phyloP scores from a whole-genome alignment of 2,797 vertebrate genomes.

The Lateolabrax maculatus region DNA sequence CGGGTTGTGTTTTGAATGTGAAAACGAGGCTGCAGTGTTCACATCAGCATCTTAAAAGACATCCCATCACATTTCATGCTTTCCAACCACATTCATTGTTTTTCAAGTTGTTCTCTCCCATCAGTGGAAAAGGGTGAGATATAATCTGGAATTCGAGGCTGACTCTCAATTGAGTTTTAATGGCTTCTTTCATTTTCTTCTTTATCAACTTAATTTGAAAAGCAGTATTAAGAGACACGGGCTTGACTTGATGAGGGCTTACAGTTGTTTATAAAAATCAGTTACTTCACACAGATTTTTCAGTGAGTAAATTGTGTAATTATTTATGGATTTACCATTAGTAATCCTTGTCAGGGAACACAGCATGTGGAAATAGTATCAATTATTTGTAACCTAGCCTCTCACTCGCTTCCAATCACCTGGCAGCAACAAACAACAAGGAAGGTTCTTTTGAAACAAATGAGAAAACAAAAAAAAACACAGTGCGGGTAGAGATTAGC shows the following conservation, averaged over 20 bases:
- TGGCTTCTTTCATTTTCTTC: constrained; percentile 27
- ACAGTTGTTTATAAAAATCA: constrained; percentile 14
- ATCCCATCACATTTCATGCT: constrained; percentile 3
- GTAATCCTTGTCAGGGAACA: constrained; percentile 39
- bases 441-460: constrained; percentile 30
- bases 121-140: constrained; percentile 29
- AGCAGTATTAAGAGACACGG: constrained; percentile 19
- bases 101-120: constrained; percentile 18
- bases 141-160: constrained; percentile 18
- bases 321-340: constrained; percentile 42
- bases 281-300: constrained; percentile 39
- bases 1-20: not conserved
- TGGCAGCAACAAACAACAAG: constrained; percentile 26
- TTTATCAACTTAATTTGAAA: constrained; percentile 50
- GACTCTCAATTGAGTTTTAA: constrained; percentile 40
- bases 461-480: no score
- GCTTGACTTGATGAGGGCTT: constrained; percentile 22
- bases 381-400: constrained; percentile 30
- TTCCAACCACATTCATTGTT: constrained; percentile 35
- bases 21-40: constrained; percentile 9
- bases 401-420: constrained; percentile 8
- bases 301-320: constrained; percentile 35
- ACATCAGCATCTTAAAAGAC: not conserved
- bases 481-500: no score
- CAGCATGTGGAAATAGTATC: constrained; percentile 34